Evolutionary conservation across 2,113 vertebrate species (phyloP).

Genomic region (Isichthys henryi): DNA sequence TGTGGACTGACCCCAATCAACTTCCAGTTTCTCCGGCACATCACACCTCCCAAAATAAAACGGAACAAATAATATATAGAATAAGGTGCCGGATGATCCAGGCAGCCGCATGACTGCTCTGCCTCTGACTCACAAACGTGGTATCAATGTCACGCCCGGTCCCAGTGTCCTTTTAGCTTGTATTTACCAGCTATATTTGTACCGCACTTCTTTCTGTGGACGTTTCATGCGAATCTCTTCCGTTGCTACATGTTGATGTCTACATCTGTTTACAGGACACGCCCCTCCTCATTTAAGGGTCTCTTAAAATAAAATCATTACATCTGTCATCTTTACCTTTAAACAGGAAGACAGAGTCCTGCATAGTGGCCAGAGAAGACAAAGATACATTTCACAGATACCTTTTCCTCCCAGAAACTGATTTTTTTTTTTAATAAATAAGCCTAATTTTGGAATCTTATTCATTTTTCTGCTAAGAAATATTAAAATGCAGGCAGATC

Average conservation of each 20-base stretch:
- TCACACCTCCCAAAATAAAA: background rate
- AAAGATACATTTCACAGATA: background rate
- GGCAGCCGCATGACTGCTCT: background rate
- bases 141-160: background rate
- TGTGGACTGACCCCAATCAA: background rate
- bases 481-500: background rate
- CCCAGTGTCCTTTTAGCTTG: background rate
- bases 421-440: background rate
- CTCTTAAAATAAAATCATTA: background rate
- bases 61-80: conserved; percentile 1
- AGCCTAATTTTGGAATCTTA: background rate
- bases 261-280: background rate
- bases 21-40: background rate
- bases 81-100: background rate
- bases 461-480: background rate
- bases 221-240: background rate
- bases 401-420: background rate
- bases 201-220: background rate
- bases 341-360: background rate
- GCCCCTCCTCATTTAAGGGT: background rate
- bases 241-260: background rate
- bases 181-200: background rate
- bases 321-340: background rate
- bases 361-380: background rate
- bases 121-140: background rate